These are phyloP conservation scores for Toxotes jaculatrix DNA, from an alignment of 2,113 vertebrate species.

Conservation along the genomic window DNA sequence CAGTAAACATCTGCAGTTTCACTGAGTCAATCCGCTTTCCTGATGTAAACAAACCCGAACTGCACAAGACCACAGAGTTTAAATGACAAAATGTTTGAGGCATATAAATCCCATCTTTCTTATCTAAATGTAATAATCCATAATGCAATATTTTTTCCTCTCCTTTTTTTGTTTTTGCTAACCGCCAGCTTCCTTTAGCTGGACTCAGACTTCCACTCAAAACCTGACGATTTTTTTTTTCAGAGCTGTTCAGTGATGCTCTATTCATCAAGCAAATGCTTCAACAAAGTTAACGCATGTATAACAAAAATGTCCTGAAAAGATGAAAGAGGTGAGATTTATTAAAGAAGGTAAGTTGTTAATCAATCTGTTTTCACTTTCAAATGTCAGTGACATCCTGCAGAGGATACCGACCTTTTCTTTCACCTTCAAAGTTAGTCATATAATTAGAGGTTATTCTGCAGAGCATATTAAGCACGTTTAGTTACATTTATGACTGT, in stretches of 20 bases:
- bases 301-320: conserved; percentile 3
- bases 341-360: conserved; percentile 1
- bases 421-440: neutral
- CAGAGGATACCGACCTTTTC: no score
- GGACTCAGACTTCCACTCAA: neutral
- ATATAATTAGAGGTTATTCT: conserved; percentile 10
- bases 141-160: no score
- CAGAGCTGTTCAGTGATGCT: conserved; percentile 2
- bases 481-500: conserved; percentile 4
- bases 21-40: neutral
- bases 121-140: neutral
- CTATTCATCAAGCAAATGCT: conserved; percentile 1
- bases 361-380: conserved; percentile 13
- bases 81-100: neutral
- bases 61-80: neutral
- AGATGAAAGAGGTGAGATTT: conserved; percentile 14
- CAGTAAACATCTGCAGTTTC: neutral
- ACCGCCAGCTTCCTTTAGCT: no score
- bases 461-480: neutral
- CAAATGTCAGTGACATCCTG: no score
- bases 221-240: neutral
- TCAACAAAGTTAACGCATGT: neutral
- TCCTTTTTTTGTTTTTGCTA: no score
- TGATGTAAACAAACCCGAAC: neutral
- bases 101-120: neutral